Evolutionary conservation across 2,797 vertebrate genomes (phyloP), one percentile per base, ranked within the genome.

Genomic region (Mormyrus hasselquistii): DNA sequence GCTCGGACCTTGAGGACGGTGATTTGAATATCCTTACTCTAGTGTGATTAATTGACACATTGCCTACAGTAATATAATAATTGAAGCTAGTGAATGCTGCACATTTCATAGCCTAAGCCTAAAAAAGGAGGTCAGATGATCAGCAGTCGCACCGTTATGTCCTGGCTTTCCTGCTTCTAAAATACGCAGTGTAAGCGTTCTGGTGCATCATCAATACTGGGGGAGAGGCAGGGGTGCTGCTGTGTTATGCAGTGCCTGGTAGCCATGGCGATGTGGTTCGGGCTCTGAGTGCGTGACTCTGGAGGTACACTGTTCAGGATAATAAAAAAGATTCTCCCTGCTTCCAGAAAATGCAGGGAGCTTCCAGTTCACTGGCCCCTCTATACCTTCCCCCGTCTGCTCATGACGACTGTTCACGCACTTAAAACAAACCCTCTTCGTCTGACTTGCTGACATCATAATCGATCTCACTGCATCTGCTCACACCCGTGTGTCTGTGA

Each of bases 211-310:
- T 29, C 14, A 4, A 86, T 25, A 52, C 84, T 53, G 50, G 50
- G 22, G 14, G 52, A 1, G 10, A 1, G 2, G 9, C 29, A 14
- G 53, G 14, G 19, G 6, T 2, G 25, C 29, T 55, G 25, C 22
- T 86, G 52, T 85, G 44, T 85, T 49, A 87, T 44, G 38, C 53
- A 59, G 86, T 44, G 52, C 52, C 86, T 57, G 52, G 25, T 87
- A 87, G 86, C 29, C 86, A 87, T 87, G 86, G 86, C 34, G 19
- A 87, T 59, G 34, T 44, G 86, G 12, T 87, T 38, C 25, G 6
- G 85, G 52, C 50, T 53, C 49, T 7, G 52, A 57, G 29, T 34
- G 85, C n/a, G 29, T 34, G 25, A 86, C 85, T 49, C 79, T 47
- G 47, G n/a, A 25, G n/a, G 8, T 85, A 50, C 47, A 85, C 44